Conservation (phyloP, 2,113 vertebrate species). For the Probosciger aterrimus region DNA sequence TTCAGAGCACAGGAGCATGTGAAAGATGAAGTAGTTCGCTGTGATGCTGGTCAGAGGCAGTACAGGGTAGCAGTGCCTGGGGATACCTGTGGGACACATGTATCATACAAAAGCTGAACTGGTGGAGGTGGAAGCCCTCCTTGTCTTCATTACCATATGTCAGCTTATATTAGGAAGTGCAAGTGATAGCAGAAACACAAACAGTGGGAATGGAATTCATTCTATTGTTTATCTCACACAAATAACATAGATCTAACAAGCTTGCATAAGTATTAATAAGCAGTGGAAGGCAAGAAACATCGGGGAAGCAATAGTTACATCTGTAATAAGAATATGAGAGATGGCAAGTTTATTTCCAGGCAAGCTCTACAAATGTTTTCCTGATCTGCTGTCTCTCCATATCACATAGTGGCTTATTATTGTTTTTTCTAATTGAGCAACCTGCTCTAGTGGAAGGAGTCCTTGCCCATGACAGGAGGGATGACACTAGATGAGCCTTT, state of each 20-base stretch:
- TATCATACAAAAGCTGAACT: background rate
- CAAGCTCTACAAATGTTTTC: background rate
- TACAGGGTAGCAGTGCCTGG: background rate
- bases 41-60: background rate
- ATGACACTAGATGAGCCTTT: background rate
- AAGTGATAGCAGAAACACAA: background rate
- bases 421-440: background rate
- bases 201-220: background rate
- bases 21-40: background rate
- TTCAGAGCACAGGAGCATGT: background rate
- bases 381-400: accelerated
- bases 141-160: background rate
- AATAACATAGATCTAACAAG: background rate
- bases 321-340: background rate
- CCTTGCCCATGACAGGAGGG: background rate
- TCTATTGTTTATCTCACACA: background rate
- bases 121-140: background rate
- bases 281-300: background rate
- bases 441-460: background rate
- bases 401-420: background rate
- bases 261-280: background rate
- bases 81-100: background rate
- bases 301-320: background rate
- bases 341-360: background rate
- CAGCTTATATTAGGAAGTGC: background rate